Evolutionary conservation across 2,888 invertebrate genomes (phyloP).

Genomic region (Tiliacea aurago): DNA sequence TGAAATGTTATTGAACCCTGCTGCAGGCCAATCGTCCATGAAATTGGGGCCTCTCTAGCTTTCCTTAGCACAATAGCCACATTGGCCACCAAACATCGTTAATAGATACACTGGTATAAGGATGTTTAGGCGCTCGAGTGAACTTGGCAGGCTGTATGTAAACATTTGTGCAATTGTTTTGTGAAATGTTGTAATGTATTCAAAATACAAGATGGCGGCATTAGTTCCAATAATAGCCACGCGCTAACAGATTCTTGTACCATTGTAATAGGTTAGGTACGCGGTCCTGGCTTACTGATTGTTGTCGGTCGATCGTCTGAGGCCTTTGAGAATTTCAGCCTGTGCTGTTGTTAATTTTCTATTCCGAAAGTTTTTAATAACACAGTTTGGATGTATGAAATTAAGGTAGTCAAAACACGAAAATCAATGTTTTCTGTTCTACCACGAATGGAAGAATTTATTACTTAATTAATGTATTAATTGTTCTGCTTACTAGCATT

Average conservation of each 20-base stretch:
- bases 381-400: background rate
- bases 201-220: background rate
- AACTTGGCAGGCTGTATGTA: background rate
- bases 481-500: too few species aligned
- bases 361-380: background rate
- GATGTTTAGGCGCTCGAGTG: background rate
- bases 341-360: background rate
- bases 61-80: conserved; percentile 33
- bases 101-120: background rate
- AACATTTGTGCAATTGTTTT: background rate
- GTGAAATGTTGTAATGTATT: background rate
- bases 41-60: conserved; percentile 64
- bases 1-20: conserved; percentile 61
- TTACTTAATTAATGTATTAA: background rate
- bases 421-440: background rate
- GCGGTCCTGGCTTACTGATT: background rate
- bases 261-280: background rate
- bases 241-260: background rate
- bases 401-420: background rate
- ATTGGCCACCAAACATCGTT: conserved; percentile 25
- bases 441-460: background rate
- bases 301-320: conserved; percentile 7
- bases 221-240: background rate
- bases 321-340: background rate
- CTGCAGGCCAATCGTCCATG: conserved; percentile 64